These are phyloP conservation scores for Coregonus suidteri DNA, from an alignment of 2,797 vertebrate species.

Conservation along the genomic window DNA sequence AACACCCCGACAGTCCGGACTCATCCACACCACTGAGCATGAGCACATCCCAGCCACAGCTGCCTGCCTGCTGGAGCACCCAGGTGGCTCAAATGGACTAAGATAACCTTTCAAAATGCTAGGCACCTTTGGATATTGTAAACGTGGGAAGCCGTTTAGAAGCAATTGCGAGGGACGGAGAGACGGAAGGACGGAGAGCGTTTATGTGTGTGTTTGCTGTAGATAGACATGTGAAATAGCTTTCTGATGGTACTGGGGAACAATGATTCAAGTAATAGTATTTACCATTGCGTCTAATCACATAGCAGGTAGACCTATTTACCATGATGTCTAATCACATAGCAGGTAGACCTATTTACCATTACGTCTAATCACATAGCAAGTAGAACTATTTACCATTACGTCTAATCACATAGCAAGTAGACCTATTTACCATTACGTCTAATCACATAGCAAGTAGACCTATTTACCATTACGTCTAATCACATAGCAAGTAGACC, in stretches of 20 bases:
- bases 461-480: no score
- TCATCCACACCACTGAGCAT: constrained; percentile 47
- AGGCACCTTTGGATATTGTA: constrained; percentile 16
- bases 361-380: constrained; percentile 29
- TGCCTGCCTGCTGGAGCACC: not conserved
- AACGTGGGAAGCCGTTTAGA: constrained; percentile 1
- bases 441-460: constrained; percentile 21
- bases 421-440: constrained; percentile 11
- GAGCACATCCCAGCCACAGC: not conserved
- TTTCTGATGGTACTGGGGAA: constrained; percentile 29
- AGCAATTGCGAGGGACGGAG: not conserved
- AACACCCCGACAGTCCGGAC: constrained; percentile 53
- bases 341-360: no score
- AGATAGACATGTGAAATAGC: constrained; percentile 3
- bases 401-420: not conserved
- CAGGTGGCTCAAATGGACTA: not conserved
- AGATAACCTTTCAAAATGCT: not conserved
- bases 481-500: not conserved
- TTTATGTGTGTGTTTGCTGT: constrained; percentile 25
- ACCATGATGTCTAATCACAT: no score
- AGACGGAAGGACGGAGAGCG: no score
- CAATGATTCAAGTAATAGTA: constrained; percentile 1
- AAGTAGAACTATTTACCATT: constrained; percentile 25
- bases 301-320: no score
- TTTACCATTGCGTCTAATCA: constrained; percentile 22